A percentile compares a stretch with the other conserved stretches of the same genome.
These are phyloP conservation scores for Antitype chi DNA, from an alignment of 2,888 invertebrate species.

Conservation along the genomic window DNA sequence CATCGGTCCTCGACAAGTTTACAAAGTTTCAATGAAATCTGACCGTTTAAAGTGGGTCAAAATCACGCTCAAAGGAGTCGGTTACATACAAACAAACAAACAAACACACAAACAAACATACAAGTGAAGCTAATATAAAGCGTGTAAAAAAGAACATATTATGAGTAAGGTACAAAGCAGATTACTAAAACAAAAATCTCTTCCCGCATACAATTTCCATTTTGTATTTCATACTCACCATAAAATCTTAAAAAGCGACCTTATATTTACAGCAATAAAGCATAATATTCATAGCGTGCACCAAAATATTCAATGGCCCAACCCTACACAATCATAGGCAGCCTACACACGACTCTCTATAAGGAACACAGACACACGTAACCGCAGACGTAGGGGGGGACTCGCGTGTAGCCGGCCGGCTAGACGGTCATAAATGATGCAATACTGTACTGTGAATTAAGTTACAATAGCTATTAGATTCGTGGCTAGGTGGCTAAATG, in stretches of 20 bases:
- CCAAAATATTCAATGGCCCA: background rate
- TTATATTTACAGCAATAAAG: background rate
- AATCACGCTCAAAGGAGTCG: too few relatives aligned
- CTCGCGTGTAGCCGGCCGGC: constrained; percentile 23
- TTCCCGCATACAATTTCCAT: background rate
- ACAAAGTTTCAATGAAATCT: too few relatives aligned
- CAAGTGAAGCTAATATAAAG: too few relatives aligned
- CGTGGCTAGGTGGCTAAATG: constrained; percentile 4
- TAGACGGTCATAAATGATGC: constrained; percentile 47
- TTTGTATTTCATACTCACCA: background rate
- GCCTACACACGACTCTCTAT: constrained; percentile 19
- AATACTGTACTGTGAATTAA: constrained; percentile 11
- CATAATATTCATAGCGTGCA: background rate
- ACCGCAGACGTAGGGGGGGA: constrained; percentile 65
- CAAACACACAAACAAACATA: too few relatives aligned
- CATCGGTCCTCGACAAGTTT: too few relatives aligned
- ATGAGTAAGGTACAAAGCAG: background rate
- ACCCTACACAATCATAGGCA: constrained; percentile 24
- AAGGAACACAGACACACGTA: constrained; percentile 27
- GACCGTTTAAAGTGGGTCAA: too few relatives aligned
- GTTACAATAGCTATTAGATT: constrained; percentile 14
- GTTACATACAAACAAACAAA: too few relatives aligned
- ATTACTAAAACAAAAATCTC: background rate
- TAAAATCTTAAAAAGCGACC: background rate
- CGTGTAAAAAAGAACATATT: background rate